phyloP scores from a whole-genome alignment of 2,888 invertebrate genomes.

The Chouioia cunea region DNA sequence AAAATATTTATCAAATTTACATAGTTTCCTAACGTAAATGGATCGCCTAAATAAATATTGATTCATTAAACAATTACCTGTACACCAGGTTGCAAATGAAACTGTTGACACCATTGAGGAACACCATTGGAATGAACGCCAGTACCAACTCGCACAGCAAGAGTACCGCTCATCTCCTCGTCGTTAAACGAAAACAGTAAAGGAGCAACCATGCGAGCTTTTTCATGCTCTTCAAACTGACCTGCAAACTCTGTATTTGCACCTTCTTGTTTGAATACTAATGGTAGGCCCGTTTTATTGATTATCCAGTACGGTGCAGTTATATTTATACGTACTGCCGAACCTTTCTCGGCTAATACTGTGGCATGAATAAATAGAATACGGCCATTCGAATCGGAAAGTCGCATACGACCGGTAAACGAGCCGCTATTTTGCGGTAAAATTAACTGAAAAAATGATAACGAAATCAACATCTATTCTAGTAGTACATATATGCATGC shows the following conservation, averaged over 20 bases:
- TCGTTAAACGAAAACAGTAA: slow-evolving; percentile 94
- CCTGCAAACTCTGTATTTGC: slow-evolving; percentile 83
- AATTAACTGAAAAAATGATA: slow-evolving; percentile 55
- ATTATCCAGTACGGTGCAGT: slow-evolving; percentile 95
- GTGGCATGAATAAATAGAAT: slow-evolving; percentile 82
- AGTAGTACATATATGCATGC: no score
- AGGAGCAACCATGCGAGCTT: slow-evolving; percentile 92
- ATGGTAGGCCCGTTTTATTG: slow-evolving; percentile 95
- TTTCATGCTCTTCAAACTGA: slow-evolving; percentile 95
- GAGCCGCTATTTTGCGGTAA: slow-evolving; percentile 67
- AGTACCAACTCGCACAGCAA: slow-evolving; percentile 83
- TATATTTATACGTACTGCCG: slow-evolving; percentile 77
- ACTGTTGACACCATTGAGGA: slow-evolving; percentile 86
- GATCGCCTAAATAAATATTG: neutral
- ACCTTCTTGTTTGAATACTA: slow-evolving; percentile 94
- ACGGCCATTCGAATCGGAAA: slow-evolving; percentile 81
- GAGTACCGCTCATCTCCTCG: slow-evolving; percentile 84
- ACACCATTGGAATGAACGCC: slow-evolving; percentile 72
- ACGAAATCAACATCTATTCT: neutral
- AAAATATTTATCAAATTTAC: neutral
- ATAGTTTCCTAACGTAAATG: neutral
- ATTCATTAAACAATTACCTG: slow-evolving; percentile 69
- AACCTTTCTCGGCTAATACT: slow-evolving; percentile 73
- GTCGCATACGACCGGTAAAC: slow-evolving; percentile 78
- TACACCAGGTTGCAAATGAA: slow-evolving; percentile 86